Evolutionary conservation across 2,888 invertebrate genomes (phyloP), one percentile per base, ranked within the genome.

Genomic region (Amorpha juglandis): DNA sequence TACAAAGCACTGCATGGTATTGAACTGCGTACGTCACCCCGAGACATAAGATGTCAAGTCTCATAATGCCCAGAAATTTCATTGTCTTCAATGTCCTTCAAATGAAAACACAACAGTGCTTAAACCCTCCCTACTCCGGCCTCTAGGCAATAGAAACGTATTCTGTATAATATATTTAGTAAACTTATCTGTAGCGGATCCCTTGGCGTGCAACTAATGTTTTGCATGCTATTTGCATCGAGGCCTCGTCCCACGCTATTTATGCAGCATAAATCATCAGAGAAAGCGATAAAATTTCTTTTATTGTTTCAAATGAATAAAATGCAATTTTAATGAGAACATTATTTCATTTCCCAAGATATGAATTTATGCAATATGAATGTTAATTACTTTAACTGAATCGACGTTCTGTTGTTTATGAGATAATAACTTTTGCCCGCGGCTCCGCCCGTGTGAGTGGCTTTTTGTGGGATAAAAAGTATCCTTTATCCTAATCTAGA

Each of bases 181-280:
- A 38, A 58, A 58, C 38, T 58, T 58, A 35, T 38, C 58, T 58
- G 42, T 38, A 42, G 42, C 12, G 58, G 58, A 58, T 58, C 12
- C 12, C 38, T 42, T 42, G 42, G 58, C 58, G 58, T 55, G 55
- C 35, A 8, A 19, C 50, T 42, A 38, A 38, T 19, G 42, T 38
- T 58, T 58, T 58, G 58, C 58, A 58, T 58, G 11, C 19, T 58
- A 38, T 42, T 58, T 42, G 58, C 58, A 58, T 58, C 58, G 11
- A 58, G 38, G 38, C 38, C 38, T 55, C 16, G 9, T 55, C 16
- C 12, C 58, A 58, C 19, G 42, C 58, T 58, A 58, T 16, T 35
- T 16, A n/a, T 19, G 12, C 19, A 35, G 38, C 19, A 21, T 42
- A 55, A 55, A 58, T 42, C 42, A 42, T 16, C 6, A 42, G 42